Evolutionary conservation across 2,797 vertebrate species (phyloP), one percentile per base, ranked within the genome.

Genomic region (Acanthurus lineatus): DNA sequence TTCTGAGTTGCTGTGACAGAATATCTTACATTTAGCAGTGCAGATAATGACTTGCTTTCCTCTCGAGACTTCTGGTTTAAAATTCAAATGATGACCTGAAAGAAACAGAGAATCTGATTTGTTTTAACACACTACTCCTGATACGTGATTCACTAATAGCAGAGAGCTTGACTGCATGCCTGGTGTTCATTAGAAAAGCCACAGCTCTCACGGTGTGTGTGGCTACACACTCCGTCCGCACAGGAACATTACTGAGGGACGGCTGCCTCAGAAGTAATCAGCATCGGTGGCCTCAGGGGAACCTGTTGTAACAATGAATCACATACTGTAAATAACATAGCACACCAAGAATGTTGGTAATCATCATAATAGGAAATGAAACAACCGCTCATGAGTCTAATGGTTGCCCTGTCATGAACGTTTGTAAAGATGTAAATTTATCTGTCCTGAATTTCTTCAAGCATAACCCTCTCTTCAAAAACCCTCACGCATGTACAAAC

Each of bases 191-290:
- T 76, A 62, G 45, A 69, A 38, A 17, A 76, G 45, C 20, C 47
- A 19, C 53, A 48, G 59, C 28, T 85, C 58, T 76, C 20, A 16
- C 8, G 48, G 10, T n/a, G 19, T 45, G 62, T n/a, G 44, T 32
- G 20, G 56, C 48, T 53, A 16, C 11, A 51, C 40, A 5, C 17
- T 11, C 15, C 12, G 40, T 73, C 60, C 79, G 53, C 66, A 28
- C 19, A 20, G 68, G 6, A 79, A 76, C 61, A 73, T 58, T 76
- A 58, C 44, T 35, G n/a, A 60, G 81, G 73, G 66, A 75, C 64
- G 2, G 28, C 75, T 52, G 79, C 47, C 63, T 66, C 81, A 73
- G 58, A 86, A 81, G 82, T 79, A 81, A 86, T 91, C 76, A 73
- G 62, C 51, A 16, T 25, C 47, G 60, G 64, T 65, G 61, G 40